Conservation (phyloP, 2,888 invertebrate species). For the Rhagophthalmus giganteus region DNA sequence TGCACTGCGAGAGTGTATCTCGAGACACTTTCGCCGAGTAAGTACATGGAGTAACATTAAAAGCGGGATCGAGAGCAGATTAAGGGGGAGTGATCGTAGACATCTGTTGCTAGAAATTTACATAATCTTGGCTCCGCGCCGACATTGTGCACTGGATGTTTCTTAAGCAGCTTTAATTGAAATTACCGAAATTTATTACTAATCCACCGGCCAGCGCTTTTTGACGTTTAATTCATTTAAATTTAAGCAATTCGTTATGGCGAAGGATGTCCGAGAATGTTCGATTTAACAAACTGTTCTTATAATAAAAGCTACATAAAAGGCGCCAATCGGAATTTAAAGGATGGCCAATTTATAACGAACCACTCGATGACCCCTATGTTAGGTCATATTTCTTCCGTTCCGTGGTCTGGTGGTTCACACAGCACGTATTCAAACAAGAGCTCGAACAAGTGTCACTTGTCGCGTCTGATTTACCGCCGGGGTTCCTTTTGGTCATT, state of each 20-base stretch:
- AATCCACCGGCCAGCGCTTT: too few relatives aligned
- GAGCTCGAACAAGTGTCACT: slow-evolving; percentile 28
- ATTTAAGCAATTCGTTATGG: too few relatives aligned
- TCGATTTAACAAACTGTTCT: too few relatives aligned
- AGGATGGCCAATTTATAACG: slow-evolving; percentile 12
- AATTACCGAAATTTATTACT: slow-evolving; percentile 13
- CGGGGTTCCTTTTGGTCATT: slow-evolving; percentile 23
- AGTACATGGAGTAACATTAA: slow-evolving; percentile 14
- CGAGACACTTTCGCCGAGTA: too few relatives aligned
- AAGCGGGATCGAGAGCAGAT: slow-evolving; percentile 18
- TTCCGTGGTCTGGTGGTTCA: slow-evolving; percentile 19
- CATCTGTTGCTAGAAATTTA: slow-evolving; percentile 37
- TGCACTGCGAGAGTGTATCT: too few relatives aligned
- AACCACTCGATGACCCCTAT: slow-evolving; percentile 11
- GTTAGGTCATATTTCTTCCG: slow-evolving; percentile 21
- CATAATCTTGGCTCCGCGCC: slow-evolving; percentile 33
- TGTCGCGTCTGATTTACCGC: slow-evolving; percentile 25
- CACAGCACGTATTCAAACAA: slow-evolving; percentile 23
- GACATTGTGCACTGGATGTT: slow-evolving; percentile 20
- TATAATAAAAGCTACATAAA: too few relatives aligned
- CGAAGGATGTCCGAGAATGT: too few relatives aligned
- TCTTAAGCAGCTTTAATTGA: slow-evolving; percentile 21
- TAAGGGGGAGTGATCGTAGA: slow-evolving; percentile 23
- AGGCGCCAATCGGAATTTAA: too few relatives aligned
- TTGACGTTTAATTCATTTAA: too few relatives aligned